phyloP scores from a whole-genome alignment of 2,113 vertebrate genomes.

The Prunella himalayana region DNA sequence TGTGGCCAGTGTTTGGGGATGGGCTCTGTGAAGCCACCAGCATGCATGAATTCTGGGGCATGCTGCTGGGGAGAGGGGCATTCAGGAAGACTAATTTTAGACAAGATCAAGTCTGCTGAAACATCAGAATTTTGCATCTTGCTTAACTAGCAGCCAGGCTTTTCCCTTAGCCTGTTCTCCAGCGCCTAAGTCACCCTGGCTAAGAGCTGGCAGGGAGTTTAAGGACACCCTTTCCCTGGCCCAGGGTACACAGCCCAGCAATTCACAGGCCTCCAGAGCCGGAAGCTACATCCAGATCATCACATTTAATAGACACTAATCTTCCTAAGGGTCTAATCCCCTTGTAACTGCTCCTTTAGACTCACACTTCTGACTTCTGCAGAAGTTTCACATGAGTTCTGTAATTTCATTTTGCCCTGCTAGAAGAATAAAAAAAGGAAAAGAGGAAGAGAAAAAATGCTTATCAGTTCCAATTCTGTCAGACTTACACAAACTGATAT shows the following conservation, averaged over 20 bases:
- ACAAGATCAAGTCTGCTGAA: not conserved
- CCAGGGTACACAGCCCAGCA: not conserved
- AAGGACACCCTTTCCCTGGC: not conserved
- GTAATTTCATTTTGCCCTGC: not conserved
- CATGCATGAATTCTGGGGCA: accelerated
- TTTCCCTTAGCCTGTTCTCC: not conserved
- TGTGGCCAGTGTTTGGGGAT: not conserved
- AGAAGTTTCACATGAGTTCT: not conserved
- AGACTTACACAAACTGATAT: not conserved
- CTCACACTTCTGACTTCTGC: not conserved
- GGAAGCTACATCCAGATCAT: slow-evolving; percentile 25
- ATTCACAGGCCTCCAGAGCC: not conserved
- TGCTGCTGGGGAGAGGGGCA: not conserved
- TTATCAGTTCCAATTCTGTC: not conserved
- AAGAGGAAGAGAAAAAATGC: not conserved
- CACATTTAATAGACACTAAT: slow-evolving; percentile 42
- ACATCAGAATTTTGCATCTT: not conserved
- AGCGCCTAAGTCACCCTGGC: not conserved
- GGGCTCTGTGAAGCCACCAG: not conserved
- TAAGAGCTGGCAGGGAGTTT: not conserved
- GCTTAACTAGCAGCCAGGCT: not conserved
- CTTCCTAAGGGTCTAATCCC: slow-evolving; percentile 49
- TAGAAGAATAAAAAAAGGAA: not conserved
- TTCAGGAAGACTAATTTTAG: not conserved
- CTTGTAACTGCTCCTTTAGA: not conserved